These are phyloP conservation scores for Manduca sexta DNA, from an alignment of 1,140 invertebrate species.

Conservation along the genomic window DNA sequence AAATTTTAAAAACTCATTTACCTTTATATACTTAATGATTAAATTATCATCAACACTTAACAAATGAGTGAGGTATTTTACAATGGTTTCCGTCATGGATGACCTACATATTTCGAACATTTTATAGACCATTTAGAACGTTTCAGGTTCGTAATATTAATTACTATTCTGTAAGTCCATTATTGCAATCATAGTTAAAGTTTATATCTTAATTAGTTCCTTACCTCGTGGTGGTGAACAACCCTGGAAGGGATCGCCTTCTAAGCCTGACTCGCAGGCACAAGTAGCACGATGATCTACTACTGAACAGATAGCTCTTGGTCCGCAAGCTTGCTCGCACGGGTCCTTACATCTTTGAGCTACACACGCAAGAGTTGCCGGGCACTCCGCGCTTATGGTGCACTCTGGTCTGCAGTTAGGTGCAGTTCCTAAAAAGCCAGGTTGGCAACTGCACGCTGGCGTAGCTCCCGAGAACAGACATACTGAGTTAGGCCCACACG, in stretches of 20 bases:
- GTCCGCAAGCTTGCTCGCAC: conserved; percentile 81
- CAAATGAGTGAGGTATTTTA: no score
- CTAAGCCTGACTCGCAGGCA: conserved; percentile 78
- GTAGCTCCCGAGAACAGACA: conserved; percentile 75
- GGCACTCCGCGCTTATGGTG: conserved; percentile 81
- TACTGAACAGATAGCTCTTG: conserved; percentile 77
- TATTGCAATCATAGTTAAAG: no score
- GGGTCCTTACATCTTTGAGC: conserved; percentile 82
- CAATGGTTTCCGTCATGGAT: no score
- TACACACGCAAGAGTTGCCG: conserved; percentile 80
- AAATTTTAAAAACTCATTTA: no score
- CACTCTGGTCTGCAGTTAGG: conserved; percentile 84
- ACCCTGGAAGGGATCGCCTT: conserved; percentile 84
- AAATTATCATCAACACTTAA: no score
- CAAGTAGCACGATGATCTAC: conserved; percentile 81
- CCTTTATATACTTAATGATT: no score
- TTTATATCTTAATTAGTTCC: no score
- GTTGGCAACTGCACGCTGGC: conserved; percentile 79
- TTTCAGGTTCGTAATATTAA: no score
- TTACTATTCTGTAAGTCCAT: no score
- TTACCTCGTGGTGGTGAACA: conserved; percentile 72
- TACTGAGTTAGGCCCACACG: conserved; percentile 84
- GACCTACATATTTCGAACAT: no score
- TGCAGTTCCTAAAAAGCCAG: conserved; percentile 78
- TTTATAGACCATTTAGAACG: no score